phyloP scores from a whole-genome alignment of 2,113 vertebrate genomes.

The Sapajus apella region DNA sequence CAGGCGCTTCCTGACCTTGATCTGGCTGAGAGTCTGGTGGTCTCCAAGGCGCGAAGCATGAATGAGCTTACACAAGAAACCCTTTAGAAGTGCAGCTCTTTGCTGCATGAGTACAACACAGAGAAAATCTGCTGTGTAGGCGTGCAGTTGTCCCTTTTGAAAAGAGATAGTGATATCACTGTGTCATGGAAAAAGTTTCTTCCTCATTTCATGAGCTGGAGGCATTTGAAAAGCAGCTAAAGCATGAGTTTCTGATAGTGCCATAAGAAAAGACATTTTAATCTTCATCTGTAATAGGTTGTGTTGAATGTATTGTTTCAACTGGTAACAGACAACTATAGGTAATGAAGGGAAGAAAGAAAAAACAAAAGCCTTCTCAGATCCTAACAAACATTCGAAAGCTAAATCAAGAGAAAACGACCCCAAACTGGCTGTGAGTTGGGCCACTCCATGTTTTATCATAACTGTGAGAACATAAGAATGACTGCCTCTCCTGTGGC shows the following conservation, averaged over 20 bases:
- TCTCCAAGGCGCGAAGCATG: constrained; percentile 76
- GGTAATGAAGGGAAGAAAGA: not conserved
- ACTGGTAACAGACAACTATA: not conserved
- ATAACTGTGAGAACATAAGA: not conserved
- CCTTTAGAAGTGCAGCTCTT: constrained; percentile 83
- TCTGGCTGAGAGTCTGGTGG: constrained; percentile 68
- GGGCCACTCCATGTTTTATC: not conserved
- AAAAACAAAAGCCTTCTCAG: not conserved
- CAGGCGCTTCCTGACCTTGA: not conserved
- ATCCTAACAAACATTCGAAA: not conserved
- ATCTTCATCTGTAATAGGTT: not conserved
- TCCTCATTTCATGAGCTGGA: constrained; percentile 75
- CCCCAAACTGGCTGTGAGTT: not conserved
- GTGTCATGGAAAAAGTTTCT: constrained; percentile 84
- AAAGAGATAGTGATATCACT: constrained; percentile 87
- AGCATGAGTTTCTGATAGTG: constrained; percentile 63
- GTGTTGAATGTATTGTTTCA: not conserved
- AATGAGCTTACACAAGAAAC: constrained; percentile 78
- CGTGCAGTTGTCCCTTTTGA: constrained; percentile 84
- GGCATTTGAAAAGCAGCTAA: constrained; percentile 75
- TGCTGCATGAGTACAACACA: constrained; percentile 87
- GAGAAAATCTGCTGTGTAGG: constrained; percentile 86
- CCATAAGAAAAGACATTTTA: constrained; percentile 34
- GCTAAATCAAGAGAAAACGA: not conserved
- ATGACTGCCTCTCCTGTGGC: rapidly evolving